Conservation (phyloP, 2,113 vertebrate genomes). For the Andinoacara biseriatus region DNA sequence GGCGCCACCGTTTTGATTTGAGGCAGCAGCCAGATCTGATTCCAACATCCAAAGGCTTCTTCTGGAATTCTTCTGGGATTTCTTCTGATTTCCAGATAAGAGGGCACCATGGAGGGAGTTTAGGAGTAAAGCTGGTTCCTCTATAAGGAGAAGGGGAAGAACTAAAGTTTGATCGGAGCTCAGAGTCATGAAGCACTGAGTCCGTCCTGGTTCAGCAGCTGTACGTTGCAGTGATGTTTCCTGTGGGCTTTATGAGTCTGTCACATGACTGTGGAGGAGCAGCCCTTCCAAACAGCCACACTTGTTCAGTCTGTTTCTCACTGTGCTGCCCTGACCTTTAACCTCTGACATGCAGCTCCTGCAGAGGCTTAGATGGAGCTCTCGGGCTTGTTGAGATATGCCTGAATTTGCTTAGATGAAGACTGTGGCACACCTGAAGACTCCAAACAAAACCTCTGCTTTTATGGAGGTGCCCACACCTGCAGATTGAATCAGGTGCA, state of each 20-base stretch:
- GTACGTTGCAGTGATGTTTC: background rate
- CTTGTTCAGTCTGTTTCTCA: rapidly evolving
- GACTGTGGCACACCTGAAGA: background rate
- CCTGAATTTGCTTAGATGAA: background rate
- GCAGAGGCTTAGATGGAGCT: background rate
- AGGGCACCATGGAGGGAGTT: background rate
- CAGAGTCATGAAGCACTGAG: background rate
- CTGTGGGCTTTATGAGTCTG: background rate
- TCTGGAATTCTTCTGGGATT: background rate
- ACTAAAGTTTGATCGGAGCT: background rate
- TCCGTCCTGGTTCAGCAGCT: too few species aligned
- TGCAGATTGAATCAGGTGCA: background rate
- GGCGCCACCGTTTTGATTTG: background rate
- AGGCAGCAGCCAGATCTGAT: background rate
- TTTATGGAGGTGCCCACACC: background rate
- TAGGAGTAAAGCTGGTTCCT: background rate
- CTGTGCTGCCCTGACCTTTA: background rate
- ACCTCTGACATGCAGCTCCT: background rate
- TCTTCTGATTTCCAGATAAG: background rate
- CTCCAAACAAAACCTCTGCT: background rate
- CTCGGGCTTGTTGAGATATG: background rate
- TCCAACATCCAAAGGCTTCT: background rate
- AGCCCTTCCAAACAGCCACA: background rate
- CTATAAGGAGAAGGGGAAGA: background rate
- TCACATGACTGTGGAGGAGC: background rate